A percentile compares a stretch with the other conserved stretches of the same genome.
Evolutionary conservation across 2,113 vertebrate species (phyloP).

Genomic region (Collichthys lucidus): DNA sequence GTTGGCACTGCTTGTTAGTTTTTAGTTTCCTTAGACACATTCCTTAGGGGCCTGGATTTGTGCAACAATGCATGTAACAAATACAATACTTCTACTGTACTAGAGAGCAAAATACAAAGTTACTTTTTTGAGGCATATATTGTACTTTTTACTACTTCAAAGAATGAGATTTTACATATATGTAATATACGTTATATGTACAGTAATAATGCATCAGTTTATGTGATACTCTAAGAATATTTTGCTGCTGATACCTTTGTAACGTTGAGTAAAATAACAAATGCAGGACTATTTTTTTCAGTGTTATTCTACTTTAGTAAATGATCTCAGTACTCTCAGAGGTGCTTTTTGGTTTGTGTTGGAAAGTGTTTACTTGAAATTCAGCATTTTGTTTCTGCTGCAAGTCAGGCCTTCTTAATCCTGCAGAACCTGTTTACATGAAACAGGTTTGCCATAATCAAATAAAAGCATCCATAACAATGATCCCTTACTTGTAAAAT

Average conservation of each 20-base stretch:
- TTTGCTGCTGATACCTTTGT: neutral
- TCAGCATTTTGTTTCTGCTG: neutral
- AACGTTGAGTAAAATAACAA: neutral
- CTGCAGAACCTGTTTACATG: neutral
- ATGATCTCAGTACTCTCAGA: neutral
- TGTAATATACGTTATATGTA: too few species aligned
- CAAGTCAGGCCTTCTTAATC: neutral
- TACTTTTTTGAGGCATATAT: neutral
- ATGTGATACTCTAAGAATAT: neutral
- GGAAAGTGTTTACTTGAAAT: too few species aligned
- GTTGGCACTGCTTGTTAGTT: neutral
- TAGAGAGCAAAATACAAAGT: too few species aligned
- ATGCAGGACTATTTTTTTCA: neutral
- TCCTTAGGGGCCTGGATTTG: too few species aligned
- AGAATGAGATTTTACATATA: neutral
- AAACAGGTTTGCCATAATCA: neutral
- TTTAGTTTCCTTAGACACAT: too few species aligned
- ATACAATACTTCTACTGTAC: neutral
- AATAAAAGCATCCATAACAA: neutral
- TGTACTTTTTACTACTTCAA: neutral
- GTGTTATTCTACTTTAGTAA: neutral
- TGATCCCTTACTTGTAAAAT: neutral
- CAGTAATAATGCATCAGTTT: too few species aligned
- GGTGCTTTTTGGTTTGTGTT: too few species aligned
- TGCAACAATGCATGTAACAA: too few species aligned